Evolutionary conservation across 2,797 vertebrate species (phyloP), one percentile per base, ranked within the genome.

Genomic region (Notolepis coatsorum): DNA sequence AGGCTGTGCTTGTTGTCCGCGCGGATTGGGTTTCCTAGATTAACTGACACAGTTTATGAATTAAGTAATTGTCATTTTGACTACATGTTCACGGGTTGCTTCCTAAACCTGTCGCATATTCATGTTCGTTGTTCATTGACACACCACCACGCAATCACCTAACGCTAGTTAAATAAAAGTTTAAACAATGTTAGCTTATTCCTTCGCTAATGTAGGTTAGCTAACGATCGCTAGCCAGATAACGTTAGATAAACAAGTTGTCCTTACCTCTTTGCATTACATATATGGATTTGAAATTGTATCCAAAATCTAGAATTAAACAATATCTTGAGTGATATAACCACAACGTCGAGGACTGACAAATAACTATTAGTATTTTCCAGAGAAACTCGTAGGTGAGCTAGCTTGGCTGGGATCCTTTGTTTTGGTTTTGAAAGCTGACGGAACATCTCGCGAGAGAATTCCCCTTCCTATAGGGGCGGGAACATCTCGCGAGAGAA

Each of bases 381-480:
- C n/a, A n/a, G n/a, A n/a, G 25, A 15, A 48, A 15, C 24, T 2
- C 23, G 6, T 15, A 30, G 43, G 20, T 23, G 3, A 27, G n/a
- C n/a, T n/a, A n/a, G 12, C 24, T 7, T 13, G 24, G 10, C 6
- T 47, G 15, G 1, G 23, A 49, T 0, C 10, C 52, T 71, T 70
- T 83, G 68, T 88, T 81, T 77, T 81, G 61, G 18, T 79, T 15
- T 27, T 4, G 7, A 6, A 23, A 7, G 9, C 30, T 23, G 56
- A 72, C 46, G 24, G 12, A 4, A 57, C 15, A 18, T 71, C 52
- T 83, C 82, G 84, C 82, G 84, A 84, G 72, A 84, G 12, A 72
- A n/a, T 6, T 79, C 46, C 2, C 75, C 68, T 35, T n/a, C n/a
- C n/a, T n/a, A n/a, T n/a, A n/a, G n/a, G 7, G 42, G 7, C n/a